These are phyloP conservation scores for Halictus rubicundus DNA, from an alignment of 1,140 invertebrate genomes.

Conservation along the genomic window DNA sequence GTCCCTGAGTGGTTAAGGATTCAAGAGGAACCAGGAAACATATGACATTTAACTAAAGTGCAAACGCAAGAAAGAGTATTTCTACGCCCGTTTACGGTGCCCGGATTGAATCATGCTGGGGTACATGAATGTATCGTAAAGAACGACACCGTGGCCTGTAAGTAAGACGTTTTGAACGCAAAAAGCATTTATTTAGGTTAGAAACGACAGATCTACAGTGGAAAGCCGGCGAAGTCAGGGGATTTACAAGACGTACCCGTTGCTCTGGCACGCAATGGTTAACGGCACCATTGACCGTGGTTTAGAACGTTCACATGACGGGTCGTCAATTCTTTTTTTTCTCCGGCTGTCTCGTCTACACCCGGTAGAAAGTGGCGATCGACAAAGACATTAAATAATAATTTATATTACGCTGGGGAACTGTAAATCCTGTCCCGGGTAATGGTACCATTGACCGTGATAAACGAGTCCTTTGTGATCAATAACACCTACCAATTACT, in stretches of 20 bases:
- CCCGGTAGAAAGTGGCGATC: conserved; percentile 9
- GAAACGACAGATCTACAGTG: conserved; percentile 20
- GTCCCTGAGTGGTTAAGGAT: too few relatives aligned
- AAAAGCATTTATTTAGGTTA: neutral
- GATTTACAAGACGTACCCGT: neutral
- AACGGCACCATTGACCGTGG: too few relatives aligned
- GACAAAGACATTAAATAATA: conserved; percentile 30
- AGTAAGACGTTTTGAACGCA: conserved; percentile 18
- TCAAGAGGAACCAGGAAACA: too few relatives aligned
- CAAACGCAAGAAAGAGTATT: neutral
- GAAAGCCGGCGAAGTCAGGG: conserved; percentile 9
- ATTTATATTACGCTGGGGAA: conserved; percentile 16
- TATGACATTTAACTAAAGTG: neutral
- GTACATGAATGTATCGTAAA: neutral
- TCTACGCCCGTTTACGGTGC: neutral
- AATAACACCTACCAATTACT: conserved; percentile 51
- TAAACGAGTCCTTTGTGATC: conserved; percentile 50
- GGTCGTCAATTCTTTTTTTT: neutral
- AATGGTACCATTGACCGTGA: conserved; percentile 47
- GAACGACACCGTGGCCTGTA: neutral
- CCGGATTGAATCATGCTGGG: neutral
- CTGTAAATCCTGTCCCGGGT: conserved; percentile 33
- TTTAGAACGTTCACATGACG: neutral
- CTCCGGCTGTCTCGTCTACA: neutral
- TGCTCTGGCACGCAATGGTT: too few relatives aligned